Evolutionary conservation across 2,888 invertebrate species (phyloP).

Genomic region (Scaeva pyrastri): DNA sequence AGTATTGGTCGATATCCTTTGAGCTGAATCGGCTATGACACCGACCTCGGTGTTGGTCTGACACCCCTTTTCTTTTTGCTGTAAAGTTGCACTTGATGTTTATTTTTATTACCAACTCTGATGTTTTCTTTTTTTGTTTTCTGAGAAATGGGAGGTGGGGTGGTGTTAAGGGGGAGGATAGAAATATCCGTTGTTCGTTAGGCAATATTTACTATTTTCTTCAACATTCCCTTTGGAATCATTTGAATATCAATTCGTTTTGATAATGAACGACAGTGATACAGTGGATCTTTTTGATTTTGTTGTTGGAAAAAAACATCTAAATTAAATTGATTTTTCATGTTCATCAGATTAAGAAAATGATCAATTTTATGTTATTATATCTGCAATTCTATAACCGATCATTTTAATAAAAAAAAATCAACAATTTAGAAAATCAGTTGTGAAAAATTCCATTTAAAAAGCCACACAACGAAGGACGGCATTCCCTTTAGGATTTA

Average conservation of each 20-base stretch:
- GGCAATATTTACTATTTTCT: neutral
- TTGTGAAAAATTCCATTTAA: no score
- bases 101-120: conserved; percentile 57
- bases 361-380: no score
- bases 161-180: conserved; percentile 24
- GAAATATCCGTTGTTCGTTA: conserved; percentile 37
- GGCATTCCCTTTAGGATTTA: no score
- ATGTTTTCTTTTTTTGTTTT: conserved; percentile 16
- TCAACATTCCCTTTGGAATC: conserved; percentile 29
- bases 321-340: neutral
- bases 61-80: conserved; percentile 40
- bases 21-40: conserved; percentile 19
- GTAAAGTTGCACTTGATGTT: conserved; percentile 37
- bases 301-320: neutral
- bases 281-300: neutral
- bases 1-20: conserved; percentile 32
- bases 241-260: conserved; percentile 69
- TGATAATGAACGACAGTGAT: neutral
- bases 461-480: no score
- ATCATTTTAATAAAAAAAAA: no score
- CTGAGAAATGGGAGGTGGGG: no score
- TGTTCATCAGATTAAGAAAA: no score
- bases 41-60: no score
- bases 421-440: no score
- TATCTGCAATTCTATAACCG: no score